phyloP scores from a whole-genome alignment of 2,797 vertebrate species.

The Oceanodroma leucorhoa region DNA sequence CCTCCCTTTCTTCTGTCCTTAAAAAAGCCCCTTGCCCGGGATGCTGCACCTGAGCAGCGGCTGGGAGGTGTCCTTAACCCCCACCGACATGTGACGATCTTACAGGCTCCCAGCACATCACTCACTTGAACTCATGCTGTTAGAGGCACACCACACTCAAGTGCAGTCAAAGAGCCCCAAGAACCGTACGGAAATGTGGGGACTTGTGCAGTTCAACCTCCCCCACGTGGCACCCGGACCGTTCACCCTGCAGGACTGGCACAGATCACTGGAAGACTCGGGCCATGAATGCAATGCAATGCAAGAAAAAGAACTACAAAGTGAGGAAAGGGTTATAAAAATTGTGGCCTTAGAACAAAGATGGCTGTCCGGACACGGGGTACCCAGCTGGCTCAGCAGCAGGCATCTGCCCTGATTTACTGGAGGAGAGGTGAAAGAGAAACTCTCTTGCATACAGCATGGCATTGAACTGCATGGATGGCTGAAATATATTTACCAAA shows the following conservation, averaged over 20 bases:
- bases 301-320: not conserved
- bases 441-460: not conserved
- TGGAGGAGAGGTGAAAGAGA: not conserved
- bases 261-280: not conserved
- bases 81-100: fast-evolving
- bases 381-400: not conserved
- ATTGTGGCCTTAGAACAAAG: not conserved
- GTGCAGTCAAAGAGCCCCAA: not conserved
- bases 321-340: not conserved
- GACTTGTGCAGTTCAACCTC: not conserved
- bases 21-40: fast-evolving
- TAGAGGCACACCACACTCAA: fast-evolving
- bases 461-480: fast-evolving
- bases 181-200: fast-evolving
- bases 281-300: not conserved
- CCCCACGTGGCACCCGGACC: fast-evolving
- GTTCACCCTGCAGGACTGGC: fast-evolving
- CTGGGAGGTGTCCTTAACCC: not conserved
- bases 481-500: not conserved
- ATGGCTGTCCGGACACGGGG: not conserved
- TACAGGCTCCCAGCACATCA: not conserved
- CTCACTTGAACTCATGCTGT: not conserved
- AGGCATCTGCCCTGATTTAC: not conserved
- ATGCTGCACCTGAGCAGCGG: not conserved
- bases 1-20: not conserved